phyloP scores from a whole-genome alignment of 2,113 vertebrate genomes.

The Naja naja region DNA sequence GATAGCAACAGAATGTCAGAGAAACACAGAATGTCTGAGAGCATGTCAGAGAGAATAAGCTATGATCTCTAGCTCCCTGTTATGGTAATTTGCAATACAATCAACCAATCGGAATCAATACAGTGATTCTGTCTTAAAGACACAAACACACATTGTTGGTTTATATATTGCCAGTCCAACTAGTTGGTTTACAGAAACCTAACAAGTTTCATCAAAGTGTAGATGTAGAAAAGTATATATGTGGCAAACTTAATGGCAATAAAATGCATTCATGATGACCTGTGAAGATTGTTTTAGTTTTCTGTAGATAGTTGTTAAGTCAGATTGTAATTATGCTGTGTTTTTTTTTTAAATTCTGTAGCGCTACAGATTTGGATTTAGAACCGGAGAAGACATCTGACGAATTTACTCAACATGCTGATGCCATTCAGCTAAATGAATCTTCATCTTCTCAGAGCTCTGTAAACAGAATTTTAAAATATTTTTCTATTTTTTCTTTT shows the following conservation, averaged over 20 bases:
- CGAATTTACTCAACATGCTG: neutral
- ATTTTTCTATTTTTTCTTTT: neutral
- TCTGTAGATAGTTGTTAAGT: neutral
- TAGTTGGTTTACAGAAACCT: too few species aligned
- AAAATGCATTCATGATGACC: neutral
- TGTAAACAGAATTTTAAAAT: slow-evolving; percentile 7
- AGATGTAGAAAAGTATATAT: neutral
- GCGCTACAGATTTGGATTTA: neutral
- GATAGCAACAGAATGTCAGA: too few species aligned
- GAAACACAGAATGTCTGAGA: too few species aligned
- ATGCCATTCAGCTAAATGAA: neutral
- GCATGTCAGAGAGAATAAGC: too few species aligned
- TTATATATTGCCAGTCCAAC: too few species aligned
- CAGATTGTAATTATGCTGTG: neutral
- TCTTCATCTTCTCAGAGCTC: slow-evolving; percentile 43
- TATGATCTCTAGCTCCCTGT: too few species aligned
- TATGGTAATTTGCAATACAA: too few species aligned
- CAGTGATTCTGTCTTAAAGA: too few species aligned
- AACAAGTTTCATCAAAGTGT: neutral
- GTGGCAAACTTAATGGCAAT: neutral
- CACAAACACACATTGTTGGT: too few species aligned
- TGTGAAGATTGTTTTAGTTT: neutral
- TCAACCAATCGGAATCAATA: too few species aligned
- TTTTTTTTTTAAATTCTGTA: slow-evolving; percentile 30
- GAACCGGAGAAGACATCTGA: neutral